These are phyloP conservation scores for Listronotus oregonensis DNA, from an alignment of 1,140 invertebrate genomes.

Conservation along the genomic window DNA sequence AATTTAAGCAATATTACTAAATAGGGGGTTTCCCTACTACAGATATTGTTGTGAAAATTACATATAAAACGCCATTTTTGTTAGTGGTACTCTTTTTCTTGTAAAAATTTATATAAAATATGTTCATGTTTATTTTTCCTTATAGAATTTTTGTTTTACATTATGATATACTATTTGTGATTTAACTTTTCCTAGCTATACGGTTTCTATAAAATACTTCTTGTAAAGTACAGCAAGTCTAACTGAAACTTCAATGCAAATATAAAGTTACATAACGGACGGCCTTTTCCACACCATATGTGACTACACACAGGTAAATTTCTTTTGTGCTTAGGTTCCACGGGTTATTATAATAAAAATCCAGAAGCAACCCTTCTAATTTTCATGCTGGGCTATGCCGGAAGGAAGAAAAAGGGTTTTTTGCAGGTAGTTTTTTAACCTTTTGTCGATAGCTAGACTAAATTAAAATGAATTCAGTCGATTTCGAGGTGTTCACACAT, in stretches of 20 bases:
- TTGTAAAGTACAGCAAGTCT: too few relatives aligned
- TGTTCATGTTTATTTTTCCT: too few relatives aligned
- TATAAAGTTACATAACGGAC: conserved; percentile 30
- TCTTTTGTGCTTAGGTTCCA: conserved; percentile 36
- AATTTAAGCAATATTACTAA: too few relatives aligned
- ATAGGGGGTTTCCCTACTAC: too few relatives aligned
- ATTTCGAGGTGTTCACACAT: conserved; percentile 50
- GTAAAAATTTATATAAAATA: too few relatives aligned
- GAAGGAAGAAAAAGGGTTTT: conserved; percentile 52
- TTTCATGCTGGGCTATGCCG: conserved; percentile 41
- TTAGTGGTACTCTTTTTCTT: too few relatives aligned
- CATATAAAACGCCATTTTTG: too few relatives aligned
- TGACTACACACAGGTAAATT: conserved; percentile 47
- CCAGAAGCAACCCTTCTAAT: conserved; percentile 50
- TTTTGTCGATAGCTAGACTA: conserved; percentile 35
- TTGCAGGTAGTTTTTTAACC: conserved; percentile 53
- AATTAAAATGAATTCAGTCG: conserved; percentile 51
- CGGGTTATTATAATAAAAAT: conserved; percentile 46
- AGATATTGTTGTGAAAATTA: too few relatives aligned
- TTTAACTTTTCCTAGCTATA: too few relatives aligned
- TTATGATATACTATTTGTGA: too few relatives aligned
- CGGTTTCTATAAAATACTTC: too few relatives aligned
- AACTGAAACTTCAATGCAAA: conserved; percentile 17
- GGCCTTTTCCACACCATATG: conserved; percentile 34
- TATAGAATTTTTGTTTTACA: too few relatives aligned